Base-by-base conservation (phyloP, 2,113 vertebrate genomes). In the Silurus meridionalis region DNA sequence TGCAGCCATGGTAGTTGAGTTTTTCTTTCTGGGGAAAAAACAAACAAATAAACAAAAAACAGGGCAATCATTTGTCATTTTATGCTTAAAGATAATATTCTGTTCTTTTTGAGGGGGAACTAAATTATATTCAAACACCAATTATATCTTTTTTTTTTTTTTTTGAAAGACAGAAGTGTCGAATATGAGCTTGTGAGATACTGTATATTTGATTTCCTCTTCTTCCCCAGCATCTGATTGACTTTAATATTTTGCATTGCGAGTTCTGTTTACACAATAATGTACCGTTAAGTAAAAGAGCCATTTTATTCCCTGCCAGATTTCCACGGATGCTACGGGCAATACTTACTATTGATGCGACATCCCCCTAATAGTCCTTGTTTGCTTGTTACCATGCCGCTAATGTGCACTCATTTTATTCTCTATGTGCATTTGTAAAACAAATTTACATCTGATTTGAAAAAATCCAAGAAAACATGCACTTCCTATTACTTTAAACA, bases 241-340 rank as follows among this genome's bases (percentile, higher is more conserved):
- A 15, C 11, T 28, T 79, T 69, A 71, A 83, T 63, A 77, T 60
- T n/a, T 6, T 85, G 75, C 4, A 13, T 19, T 6, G 10, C 9
- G 52, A 75, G n/a, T 79, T 83, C 83, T 85, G 83, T 88, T 85
- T 83, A 46, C 80, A 52, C 69, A 82, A 67, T 55, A 67, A 74
- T 72, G 55, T 69, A 63, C 21, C 1, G 69, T 55, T 85, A 85
- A 85, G 48, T 83, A 83, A 83, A 83, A 67, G 53, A 80, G 57
- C 8, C 5, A 57, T 86, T 86, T 88, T 53, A 50, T 71, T 72
- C 58, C 74, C 63, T 80, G 28, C 77, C 55, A 80, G 53, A 50
- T 71, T 77, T 85, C 48, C 46, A 63, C 28, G 8, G 50, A 64
- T 50, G 72, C 83, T 84, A 53, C 21, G 71, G 84, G 64, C 83